Base-by-base conservation (phyloP, 2,797 vertebrate genomes). In the Pipistrellus nathusii region DNA sequence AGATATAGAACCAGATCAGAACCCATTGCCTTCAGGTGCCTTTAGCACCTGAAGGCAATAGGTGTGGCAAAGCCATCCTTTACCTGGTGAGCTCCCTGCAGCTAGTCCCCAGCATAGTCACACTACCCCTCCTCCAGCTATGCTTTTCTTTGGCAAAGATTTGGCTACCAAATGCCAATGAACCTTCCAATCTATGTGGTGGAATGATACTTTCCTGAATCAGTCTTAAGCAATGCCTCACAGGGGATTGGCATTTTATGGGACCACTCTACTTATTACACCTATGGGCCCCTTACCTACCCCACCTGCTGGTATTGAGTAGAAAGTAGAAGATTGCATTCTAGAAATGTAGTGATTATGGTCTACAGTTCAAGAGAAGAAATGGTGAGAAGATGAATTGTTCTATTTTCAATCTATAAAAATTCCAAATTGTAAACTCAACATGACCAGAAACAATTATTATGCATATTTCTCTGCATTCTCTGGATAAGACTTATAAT, bases 351-450 rank as follows among this genome's bases (percentile, higher is more conserved):
- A 53, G 5, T 72, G 57, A 23, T 32, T 15, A 55, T 18, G 9
- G 0, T 0, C 38, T 41, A 69, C 23, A 66, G 18, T 71, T 85
- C 23, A 93, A 81, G 44, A 69, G n/a, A 73, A 93, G 23, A 95
- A 64, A 72, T 41, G 1, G 1, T 72, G 44, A 4, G 10, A 80
- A 94, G 46, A 46, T 41, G 3, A 27, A 13, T 18, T 51, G 2
- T 30, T 94, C 55, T 91, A 27, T 44, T 80, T 90, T 73, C 73
- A 92, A 11, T 48, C 18, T 85, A 27, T 87, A 80, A 64, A 64
- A 91, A 85, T 73, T 41, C 32, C 27, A 85, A 73, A 77, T 41
- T 12, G 5, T 48, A 68, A 90, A 57, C 72, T 86, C 66, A 80
- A 66, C 9, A 72, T 68, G 59, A 94, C 23, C 15, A 84, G 17